Conservation (phyloP, 1,140 invertebrate species). For the Physella acuta region DNA sequence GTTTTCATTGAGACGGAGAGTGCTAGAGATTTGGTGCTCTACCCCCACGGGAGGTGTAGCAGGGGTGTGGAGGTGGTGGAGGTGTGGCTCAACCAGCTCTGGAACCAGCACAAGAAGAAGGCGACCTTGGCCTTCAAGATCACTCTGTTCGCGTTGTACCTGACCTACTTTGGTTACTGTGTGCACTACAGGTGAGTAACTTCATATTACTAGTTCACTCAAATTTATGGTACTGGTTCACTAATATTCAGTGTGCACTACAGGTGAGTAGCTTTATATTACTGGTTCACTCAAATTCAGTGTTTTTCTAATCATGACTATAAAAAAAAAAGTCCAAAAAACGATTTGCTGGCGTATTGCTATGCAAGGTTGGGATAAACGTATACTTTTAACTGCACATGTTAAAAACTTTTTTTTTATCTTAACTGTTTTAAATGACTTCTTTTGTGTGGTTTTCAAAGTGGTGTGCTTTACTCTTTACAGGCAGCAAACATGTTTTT, state of each 20-base stretch:
- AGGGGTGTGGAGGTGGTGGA: background rate
- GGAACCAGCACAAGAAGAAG: background rate
- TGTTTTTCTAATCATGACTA: background rate
- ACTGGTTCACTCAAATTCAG: background rate
- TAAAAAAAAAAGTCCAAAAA: background rate
- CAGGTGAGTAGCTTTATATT: background rate
- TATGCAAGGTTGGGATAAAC: background rate
- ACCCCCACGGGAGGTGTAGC: conserved; percentile 6
- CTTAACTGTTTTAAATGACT: no score
- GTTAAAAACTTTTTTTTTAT: no score
- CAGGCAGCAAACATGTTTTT: no score
- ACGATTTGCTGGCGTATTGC: background rate
- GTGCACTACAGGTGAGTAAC: conserved; percentile 29
- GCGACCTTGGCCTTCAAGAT: conserved; percentile 1
- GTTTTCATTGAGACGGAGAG: background rate
- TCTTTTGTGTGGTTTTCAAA: no score
- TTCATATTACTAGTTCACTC: background rate
- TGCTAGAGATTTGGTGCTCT: background rate
- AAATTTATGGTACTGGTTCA: background rate
- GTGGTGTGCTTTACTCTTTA: no score
- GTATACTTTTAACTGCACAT: no score
- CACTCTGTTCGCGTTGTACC: conserved; percentile 21
- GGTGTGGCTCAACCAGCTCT: background rate
- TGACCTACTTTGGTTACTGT: conserved; percentile 36
- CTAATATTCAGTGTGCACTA: background rate